Conservation (phyloP, 2,797 vertebrate species). For the Thripadectes ignobilis region DNA sequence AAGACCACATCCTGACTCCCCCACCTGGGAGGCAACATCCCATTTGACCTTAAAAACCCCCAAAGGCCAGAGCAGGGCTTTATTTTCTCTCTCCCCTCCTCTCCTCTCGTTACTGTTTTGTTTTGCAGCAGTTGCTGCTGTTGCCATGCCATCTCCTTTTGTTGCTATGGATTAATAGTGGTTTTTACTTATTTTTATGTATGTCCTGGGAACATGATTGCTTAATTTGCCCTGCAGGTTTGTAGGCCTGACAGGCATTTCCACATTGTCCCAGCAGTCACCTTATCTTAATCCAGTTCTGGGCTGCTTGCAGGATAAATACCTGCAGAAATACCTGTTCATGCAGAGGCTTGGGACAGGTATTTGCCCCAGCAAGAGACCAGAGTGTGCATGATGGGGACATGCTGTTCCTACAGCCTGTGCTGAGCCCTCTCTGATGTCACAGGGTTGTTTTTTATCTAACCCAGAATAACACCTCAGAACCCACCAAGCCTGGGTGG, state of each 20-base stretch:
- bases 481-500: neutral
- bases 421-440: neutral
- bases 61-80: neutral
- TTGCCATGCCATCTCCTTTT: conserved; percentile 55
- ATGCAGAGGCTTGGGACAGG: neutral
- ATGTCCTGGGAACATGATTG: conserved; percentile 59
- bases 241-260: conserved; percentile 15
- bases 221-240: conserved; percentile 51
- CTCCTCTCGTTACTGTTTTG: conserved; percentile 7
- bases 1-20: accelerated
- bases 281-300: conserved; percentile 22
- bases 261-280: neutral
- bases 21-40: neutral
- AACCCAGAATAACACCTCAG: neutral
- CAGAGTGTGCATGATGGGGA: neutral
- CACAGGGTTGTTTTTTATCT: neutral
- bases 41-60: neutral
- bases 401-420: neutral
- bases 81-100: neutral
- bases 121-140: conserved; percentile 57
- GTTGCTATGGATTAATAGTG: conserved; percentile 67
- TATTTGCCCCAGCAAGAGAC: neutral
- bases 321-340: conserved; percentile 21
- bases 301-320: conserved; percentile 31
- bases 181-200: conserved; percentile 64